These are phyloP conservation scores for Horisme vitalbata DNA, from an alignment of 2,888 invertebrate species.

Conservation along the genomic window DNA sequence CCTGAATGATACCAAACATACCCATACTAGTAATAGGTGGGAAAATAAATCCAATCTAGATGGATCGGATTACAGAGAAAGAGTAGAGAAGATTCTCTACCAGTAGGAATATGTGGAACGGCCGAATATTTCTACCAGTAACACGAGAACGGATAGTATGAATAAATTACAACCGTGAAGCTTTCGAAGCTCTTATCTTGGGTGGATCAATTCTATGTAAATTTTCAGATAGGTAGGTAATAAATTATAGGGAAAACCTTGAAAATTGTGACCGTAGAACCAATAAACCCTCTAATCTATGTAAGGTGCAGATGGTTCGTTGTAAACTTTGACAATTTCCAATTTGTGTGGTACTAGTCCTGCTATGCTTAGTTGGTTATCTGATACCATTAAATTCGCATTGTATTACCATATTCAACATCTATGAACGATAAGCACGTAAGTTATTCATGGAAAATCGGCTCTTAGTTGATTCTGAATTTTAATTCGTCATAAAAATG, in stretches of 20 bases:
- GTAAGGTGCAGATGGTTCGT: neutral
- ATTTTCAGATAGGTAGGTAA: neutral
- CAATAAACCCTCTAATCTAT: slow-evolving; percentile 30
- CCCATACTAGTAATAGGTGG: too few species aligned
- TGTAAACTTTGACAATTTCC: neutral
- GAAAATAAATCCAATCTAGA: too few species aligned
- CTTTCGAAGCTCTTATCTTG: too few species aligned
- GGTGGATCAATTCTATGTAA: neutral
- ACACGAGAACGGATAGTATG: too few species aligned
- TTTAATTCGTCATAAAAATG: slow-evolving; percentile 7
- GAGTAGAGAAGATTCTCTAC: too few species aligned
- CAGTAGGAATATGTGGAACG: too few species aligned
- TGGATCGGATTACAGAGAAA: too few species aligned
- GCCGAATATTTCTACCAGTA: too few species aligned
- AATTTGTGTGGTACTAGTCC: neutral
- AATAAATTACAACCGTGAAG: too few species aligned
- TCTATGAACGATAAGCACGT: slow-evolving; percentile 22
- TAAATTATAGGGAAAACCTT: slow-evolving; percentile 30
- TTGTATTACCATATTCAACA: slow-evolving; percentile 22
- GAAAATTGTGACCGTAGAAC: slow-evolving; percentile 33
- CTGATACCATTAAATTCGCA: slow-evolving; percentile 2
- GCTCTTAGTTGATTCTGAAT: neutral
- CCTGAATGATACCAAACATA: too few species aligned
- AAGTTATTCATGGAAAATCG: slow-evolving; percentile 11
- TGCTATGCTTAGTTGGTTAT: too few species aligned